A percentile compares a stretch with the other conserved stretches of the same genome.
Conservation (phyloP, 2,888 invertebrate genomes). For the Beris morrisii region DNA sequence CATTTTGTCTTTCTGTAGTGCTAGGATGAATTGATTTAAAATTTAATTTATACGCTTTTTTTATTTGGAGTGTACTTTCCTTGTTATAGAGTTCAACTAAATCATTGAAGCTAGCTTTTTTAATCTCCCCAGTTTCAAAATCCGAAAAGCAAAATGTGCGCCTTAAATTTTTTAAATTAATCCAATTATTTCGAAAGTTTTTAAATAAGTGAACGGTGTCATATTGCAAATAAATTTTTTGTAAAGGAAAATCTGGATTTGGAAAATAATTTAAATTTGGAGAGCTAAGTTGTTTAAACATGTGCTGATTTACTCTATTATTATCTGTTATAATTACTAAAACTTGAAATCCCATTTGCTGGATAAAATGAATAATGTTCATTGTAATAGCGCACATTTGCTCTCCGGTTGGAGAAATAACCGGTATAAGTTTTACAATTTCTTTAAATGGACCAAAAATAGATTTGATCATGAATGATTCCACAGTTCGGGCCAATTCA, state of each 20-base stretch:
- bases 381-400: neutral
- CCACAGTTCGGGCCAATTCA: neutral
- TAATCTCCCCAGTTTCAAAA: no score
- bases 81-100: no score
- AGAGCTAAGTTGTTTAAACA: neutral
- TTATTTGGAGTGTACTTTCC: neutral
- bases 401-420: neutral
- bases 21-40: neutral
- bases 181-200: no score
- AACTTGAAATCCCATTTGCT: neutral
- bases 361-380: neutral
- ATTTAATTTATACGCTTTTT: neutral
- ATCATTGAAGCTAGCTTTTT: no score
- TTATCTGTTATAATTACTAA: neutral
- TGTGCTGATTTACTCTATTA: neutral
- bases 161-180: no score
- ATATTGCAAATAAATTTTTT: no score
- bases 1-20: neutral
- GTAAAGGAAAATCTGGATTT: neutral
- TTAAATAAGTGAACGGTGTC: no score
- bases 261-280: neutral
- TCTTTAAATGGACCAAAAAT: conserved; percentile 1
- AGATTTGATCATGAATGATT: neutral
- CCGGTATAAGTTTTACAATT: conserved; percentile 2
- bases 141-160: no score